These are phyloP conservation scores for Asarcornis scutulata DNA, from an alignment of 2,113 vertebrate species.

Conservation along the genomic window DNA sequence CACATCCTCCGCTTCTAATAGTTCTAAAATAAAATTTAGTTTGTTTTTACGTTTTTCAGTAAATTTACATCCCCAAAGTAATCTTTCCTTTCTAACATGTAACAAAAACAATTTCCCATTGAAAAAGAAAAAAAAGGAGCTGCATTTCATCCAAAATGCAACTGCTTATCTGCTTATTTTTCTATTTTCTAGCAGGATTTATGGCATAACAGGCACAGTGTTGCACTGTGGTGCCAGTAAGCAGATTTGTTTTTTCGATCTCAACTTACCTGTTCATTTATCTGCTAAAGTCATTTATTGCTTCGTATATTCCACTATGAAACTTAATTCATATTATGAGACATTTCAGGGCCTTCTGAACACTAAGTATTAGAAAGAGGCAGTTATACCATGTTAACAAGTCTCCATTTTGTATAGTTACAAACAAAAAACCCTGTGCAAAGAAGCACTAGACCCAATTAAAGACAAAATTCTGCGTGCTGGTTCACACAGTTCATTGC, in stretches of 20 bases:
- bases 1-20: background rate
- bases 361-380: background rate
- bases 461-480: background rate
- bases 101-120: background rate
- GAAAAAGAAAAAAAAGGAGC: background rate
- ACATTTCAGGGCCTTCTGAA: background rate
- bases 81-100: background rate
- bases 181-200: background rate
- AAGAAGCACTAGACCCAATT: background rate
- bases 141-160: background rate
- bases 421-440: background rate
- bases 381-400: background rate
- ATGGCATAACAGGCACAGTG: background rate
- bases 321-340: constrained; percentile 34
- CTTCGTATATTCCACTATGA: background rate
- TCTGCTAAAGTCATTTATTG: constrained; percentile 28
- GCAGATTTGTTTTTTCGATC: background rate
- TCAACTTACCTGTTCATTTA: background rate
- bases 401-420: background rate
- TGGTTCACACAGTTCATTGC: background rate
- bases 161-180: background rate
- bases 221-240: background rate
- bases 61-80: background rate
- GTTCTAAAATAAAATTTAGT: background rate
- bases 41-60: background rate